These are phyloP conservation scores for Artemisiospiza belli DNA, from an alignment of 2,113 vertebrate species.

Conservation along the genomic window DNA sequence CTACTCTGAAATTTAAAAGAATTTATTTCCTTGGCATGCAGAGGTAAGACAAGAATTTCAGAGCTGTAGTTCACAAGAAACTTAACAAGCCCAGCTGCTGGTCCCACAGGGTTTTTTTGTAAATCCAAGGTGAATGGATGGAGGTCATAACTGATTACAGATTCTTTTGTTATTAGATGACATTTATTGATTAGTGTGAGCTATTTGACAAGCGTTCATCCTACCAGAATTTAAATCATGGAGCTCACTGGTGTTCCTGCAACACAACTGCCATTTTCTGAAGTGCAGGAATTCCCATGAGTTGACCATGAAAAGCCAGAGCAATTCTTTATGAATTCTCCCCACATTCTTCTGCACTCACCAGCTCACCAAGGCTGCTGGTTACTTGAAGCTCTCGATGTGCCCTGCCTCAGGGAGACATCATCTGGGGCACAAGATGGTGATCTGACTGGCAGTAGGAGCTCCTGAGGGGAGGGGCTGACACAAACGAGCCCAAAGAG, in stretches of 20 bases:
- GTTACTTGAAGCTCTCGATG: accelerated
- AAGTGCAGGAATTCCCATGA: not conserved
- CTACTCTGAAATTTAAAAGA: not conserved
- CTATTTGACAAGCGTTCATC: not conserved
- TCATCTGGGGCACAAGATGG: not conserved
- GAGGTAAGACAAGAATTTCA: not conserved
- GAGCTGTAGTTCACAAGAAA: not conserved
- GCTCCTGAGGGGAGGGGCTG: not conserved
- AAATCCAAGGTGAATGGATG: not conserved
- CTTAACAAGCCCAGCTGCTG: not conserved
- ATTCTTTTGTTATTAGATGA: slow-evolving; percentile 1
- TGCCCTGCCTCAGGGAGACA: not conserved
- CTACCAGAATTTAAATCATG: not conserved
- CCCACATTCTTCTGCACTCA: not conserved
- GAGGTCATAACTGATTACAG: not conserved
- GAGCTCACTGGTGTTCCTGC: not conserved
- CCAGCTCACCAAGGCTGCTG: not conserved
- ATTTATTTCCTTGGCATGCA: not conserved
- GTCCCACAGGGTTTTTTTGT: not conserved
- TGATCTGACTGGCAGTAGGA: not conserved
- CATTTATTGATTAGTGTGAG: not conserved
- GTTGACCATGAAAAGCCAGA: not conserved
- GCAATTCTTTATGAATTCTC: not conserved
- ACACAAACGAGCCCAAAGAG: not conserved
- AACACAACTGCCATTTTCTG: not conserved